phyloP scores from a whole-genome alignment of 2,888 invertebrate genomes.

The Zaprionus obscuricornis region DNA sequence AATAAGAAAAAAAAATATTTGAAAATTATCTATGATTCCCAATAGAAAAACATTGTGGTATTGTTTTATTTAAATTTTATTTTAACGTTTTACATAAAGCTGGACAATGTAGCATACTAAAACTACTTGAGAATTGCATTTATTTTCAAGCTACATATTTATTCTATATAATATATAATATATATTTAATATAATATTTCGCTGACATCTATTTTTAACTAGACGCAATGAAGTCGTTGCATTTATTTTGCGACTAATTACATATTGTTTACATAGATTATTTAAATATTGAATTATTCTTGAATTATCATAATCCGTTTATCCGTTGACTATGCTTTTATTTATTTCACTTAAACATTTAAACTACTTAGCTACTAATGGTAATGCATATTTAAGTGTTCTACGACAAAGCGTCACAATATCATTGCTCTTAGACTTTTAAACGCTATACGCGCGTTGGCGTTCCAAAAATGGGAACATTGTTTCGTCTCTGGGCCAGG shows the following conservation, averaged over 20 bases:
- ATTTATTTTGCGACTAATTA: slow-evolving; percentile 22
- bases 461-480: slow-evolving; percentile 80
- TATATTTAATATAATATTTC: slow-evolving; percentile 15
- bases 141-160: slow-evolving; percentile 32
- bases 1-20: no score
- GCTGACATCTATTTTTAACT: slow-evolving; percentile 25
- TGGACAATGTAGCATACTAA: slow-evolving; percentile 73
- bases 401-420: slow-evolving; percentile 32
- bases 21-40: no score
- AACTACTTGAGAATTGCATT: slow-evolving; percentile 60
- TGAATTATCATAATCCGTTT: slow-evolving; percentile 34
- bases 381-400: slow-evolving; percentile 58
- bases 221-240: slow-evolving; percentile 30
- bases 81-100: slow-evolving; percentile 69
- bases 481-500: slow-evolving; percentile 73
- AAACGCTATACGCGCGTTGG: slow-evolving; percentile 83
- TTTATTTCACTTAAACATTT: slow-evolving; percentile 47
- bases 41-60: no score
- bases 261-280: background rate
- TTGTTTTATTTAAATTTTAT: slow-evolving; percentile 54
- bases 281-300: slow-evolving; percentile 14
- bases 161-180: slow-evolving; percentile 20
- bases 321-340: slow-evolving; percentile 42
- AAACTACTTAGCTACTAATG: slow-evolving; percentile 42
- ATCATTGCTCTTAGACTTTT: slow-evolving; percentile 71